These are phyloP conservation scores for Thumatha senex DNA, from an alignment of 2,888 invertebrate genomes.

Conservation along the genomic window DNA sequence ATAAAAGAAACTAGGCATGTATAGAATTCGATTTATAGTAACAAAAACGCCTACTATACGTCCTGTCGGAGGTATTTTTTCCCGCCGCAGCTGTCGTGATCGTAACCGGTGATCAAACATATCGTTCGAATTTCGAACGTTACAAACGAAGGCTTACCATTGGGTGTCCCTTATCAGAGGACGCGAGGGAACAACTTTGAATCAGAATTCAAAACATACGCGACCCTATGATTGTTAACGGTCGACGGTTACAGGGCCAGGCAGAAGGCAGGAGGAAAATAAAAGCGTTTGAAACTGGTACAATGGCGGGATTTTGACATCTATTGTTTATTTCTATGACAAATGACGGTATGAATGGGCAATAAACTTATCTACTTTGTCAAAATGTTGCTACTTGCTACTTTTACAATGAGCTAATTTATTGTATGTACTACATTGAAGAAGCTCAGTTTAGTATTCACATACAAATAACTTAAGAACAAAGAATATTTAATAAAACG, in stretches of 20 bases:
- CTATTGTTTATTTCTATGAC: too few species aligned
- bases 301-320: too few species aligned
- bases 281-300: background rate
- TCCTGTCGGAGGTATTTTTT: conserved; percentile 1
- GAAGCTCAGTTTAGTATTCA: too few species aligned
- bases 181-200: conserved; percentile 62
- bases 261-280: conserved; percentile 5
- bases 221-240: conserved; percentile 50
- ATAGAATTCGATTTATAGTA: too few species aligned
- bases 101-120: conserved; percentile 22
- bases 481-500: background rate
- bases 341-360: too few species aligned
- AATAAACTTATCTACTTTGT: too few species aligned
- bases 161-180: conserved; percentile 73
- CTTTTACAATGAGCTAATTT: too few species aligned
- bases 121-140: conserved; percentile 56
- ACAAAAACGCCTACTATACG: too few species aligned
- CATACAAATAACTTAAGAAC: too few species aligned
- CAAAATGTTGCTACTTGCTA: too few species aligned
- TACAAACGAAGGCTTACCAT: conserved; percentile 55
- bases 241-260: conserved; percentile 29
- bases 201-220: conserved; percentile 49
- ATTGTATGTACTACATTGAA: too few species aligned
- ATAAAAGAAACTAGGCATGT: too few species aligned
- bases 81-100: conserved; percentile 19